phyloP scores from a whole-genome alignment of 2,113 vertebrate species.

The Gorsachius goisagi region DNA sequence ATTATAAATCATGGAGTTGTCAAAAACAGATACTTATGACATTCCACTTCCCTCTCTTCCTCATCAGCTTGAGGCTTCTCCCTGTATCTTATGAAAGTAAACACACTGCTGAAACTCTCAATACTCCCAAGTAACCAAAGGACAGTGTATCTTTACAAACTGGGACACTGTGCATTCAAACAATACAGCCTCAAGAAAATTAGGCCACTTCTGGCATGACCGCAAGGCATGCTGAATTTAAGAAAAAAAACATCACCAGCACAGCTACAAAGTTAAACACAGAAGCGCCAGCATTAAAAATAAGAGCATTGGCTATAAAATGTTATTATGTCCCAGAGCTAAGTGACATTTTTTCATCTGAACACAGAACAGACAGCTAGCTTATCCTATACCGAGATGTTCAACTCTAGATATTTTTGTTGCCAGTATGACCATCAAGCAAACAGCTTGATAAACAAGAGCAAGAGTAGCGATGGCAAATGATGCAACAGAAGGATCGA shows the following conservation, averaged over 20 bases:
- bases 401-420: neutral
- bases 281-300: neutral
- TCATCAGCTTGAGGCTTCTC: neutral
- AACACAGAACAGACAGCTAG: neutral
- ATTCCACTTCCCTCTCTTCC: neutral
- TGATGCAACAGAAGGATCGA: neutral
- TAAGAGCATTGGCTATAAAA: neutral
- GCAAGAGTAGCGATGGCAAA: neutral
- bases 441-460: neutral
- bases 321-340: neutral
- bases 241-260: neutral
- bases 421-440: neutral
- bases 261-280: neutral
- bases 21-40: neutral
- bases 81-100: neutral
- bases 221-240: neutral
- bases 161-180: neutral
- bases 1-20: neutral
- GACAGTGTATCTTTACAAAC: neutral
- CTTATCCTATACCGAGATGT: neutral
- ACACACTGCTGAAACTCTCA: neutral
- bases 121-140: neutral
- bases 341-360: neutral
- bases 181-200: neutral
- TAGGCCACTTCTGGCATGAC: neutral